Percentiles rank a stretch among this genome's conserved stretches.
Evolutionary conservation across 2,797 vertebrate species (phyloP).

Genomic region (Cetoscarus ocellatus): DNA sequence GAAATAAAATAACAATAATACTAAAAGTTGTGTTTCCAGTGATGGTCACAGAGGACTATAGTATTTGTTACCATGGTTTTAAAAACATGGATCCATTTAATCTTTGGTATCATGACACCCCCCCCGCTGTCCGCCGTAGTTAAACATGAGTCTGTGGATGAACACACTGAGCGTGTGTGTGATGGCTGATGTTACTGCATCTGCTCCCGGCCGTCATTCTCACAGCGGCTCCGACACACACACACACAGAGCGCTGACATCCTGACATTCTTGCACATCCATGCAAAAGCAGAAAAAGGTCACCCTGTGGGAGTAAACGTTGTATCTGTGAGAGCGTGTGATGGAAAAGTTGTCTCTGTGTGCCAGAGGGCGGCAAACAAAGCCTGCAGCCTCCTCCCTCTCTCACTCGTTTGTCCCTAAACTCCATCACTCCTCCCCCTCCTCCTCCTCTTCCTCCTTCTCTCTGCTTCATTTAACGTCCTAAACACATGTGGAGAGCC

Average conservation of each 20-base stretch:
- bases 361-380: conserved; percentile 65
- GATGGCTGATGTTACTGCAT: conserved; percentile 76
- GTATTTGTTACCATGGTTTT: too few relatives aligned
- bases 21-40: too few relatives aligned
- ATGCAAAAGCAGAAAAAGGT: conserved; percentile 62
- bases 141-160: conserved; percentile 6
- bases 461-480: neutral
- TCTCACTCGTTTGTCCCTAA: neutral
- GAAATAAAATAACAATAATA: too few relatives aligned
- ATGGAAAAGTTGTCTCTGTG: conserved; percentile 55
- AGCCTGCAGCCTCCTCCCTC: conserved; percentile 30
- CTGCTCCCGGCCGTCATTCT: conserved; percentile 78
- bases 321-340: conserved; percentile 19
- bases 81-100: too few relatives aligned
- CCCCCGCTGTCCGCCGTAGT: neutral
- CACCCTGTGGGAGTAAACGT: conserved; percentile 36
- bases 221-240: conserved; percentile 47
- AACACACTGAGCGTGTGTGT: neutral
- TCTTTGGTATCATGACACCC: too few relatives aligned
- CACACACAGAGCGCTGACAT: conserved; percentile 30
- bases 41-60: too few relatives aligned
- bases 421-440: neutral
- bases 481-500: neutral
- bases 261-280: conserved; percentile 71
- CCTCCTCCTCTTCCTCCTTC: neutral